Base-by-base conservation (phyloP, 2,888 invertebrate species). In the Abrostola tripartita region DNA sequence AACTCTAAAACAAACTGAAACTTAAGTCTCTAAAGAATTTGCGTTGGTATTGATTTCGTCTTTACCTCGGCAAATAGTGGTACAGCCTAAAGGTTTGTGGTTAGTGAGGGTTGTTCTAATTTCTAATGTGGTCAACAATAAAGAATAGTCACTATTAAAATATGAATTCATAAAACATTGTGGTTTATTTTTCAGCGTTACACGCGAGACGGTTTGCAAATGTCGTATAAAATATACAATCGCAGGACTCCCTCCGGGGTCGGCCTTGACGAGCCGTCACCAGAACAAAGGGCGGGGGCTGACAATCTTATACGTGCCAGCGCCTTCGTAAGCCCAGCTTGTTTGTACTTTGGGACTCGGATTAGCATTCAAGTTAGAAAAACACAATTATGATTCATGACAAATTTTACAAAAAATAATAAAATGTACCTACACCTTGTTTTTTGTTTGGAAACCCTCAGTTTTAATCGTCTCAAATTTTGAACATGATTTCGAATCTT, bases 271-370 rank as follows among this genome's bases (percentile, higher is more conserved):
- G 66, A 58, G 47, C 36, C 47, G 51, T 24, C 50, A 56, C 68
- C 55, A 12, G 79, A 86, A 90, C 90, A 88, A 88, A 88, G 85
- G 78, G 76, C 76, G 85, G 83, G 83, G 82, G 76, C 61, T 57
- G 62, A 63, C 69, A 65, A 78, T 81, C 80, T 75, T 69, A 74
- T 62, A 75, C 72, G 76, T 68, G 70, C 76, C 80, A 73, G 77
- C 82, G 70, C 77, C 71, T 75, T 12, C 42, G 56, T 71, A 76
- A 71, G 53, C 62, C 54, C 37, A 56, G 74, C 62, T 67, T 62
- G 73, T 76, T 76, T 76, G 62, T 35, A 51, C 59, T 71, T 50
- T 52, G 50, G 51, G 73, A 67, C 62, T 52, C 44, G 52, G 41
- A 54, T 52, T 12, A 38, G 36, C 40, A 65, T 52, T 52, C 40